Base-by-base conservation (phyloP, 2,888 invertebrate species). In the Cyaniris semiargus region DNA sequence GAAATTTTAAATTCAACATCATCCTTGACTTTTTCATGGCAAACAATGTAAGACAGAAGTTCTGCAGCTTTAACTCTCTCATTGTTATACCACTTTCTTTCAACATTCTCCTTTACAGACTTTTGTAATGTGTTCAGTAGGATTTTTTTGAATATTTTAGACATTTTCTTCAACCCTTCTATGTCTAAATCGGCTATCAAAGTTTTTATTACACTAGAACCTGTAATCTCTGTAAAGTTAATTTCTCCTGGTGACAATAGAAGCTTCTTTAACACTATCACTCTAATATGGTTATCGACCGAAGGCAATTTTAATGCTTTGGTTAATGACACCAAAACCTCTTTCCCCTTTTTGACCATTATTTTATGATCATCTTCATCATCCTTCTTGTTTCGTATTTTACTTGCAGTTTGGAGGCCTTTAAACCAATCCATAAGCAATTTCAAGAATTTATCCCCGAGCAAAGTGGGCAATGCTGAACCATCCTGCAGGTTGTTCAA, bases 211-310 rank as follows among this genome's bases (percentile, higher is more conserved):
- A 96, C 86, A 82, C 95, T 95, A 18, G 95, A 95, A 15, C 95
- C 95, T 27, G 96, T 96, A 48, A 95, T 95, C 89, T 96, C 96
- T 83, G 97, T 96, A 80, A 97, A 96, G 87, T 96, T 95, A 79
- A 97, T 95, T 83, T 96, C 95, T 4, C 97, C 97, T 0, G 97
- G 96, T 85, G 95, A 91, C 71, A 96, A 94, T 13, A 97, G 89
- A 1, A 97, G 86, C 82, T 95, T 96, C 78, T 95, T 95, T 58
- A 97, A 86, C 5, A 95, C 92, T 10, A 92, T 89, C 1, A 96
- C 89, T 86, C 95, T 95, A 1, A 93, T 89, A 81, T 92, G 90
- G 56, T 92, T 90, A 48, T 91, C 89, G 7, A 95, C 90, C 70
- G 90, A 89, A 34, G 95, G 92, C 1, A 88, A 87, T 78, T 93